These are phyloP conservation scores for Microctenopoma steveboyesi DNA, from an alignment of 2,797 vertebrate genomes.

Conservation along the genomic window DNA sequence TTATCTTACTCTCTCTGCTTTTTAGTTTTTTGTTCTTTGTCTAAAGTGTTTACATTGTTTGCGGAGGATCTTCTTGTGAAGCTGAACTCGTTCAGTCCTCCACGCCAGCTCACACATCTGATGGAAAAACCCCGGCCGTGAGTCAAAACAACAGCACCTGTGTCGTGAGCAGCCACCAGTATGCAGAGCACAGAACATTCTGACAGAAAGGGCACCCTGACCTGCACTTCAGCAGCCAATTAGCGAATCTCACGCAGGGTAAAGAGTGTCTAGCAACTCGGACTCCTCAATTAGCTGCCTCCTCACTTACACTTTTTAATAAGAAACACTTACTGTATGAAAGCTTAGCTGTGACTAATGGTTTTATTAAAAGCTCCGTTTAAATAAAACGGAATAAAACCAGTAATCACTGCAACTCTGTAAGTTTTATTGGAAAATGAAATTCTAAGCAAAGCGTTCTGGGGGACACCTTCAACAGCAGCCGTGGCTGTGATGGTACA, in stretches of 20 bases:
- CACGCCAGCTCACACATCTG: not conserved
- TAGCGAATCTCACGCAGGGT: constrained; percentile 18
- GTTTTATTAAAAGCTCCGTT: not conserved
- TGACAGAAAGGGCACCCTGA: constrained; percentile 43
- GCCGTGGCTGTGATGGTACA: no score
- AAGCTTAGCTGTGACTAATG: not conserved
- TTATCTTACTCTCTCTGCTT: not conserved
- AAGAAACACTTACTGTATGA: not conserved
- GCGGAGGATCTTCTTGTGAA: not conserved
- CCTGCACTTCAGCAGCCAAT: constrained; percentile 30
- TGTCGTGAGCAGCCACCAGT: constrained; percentile 27
- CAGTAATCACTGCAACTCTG: not conserved
- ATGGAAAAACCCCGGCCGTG: constrained; percentile 11
- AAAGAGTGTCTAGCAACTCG: constrained; percentile 18
- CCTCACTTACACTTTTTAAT: not conserved
- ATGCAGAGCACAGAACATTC: constrained; percentile 18
- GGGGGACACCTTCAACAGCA: not conserved
- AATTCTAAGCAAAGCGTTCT: not conserved
- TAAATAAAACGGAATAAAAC: not conserved
- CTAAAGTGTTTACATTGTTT: not conserved
- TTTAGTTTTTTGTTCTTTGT: not conserved
- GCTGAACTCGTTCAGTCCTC: not conserved
- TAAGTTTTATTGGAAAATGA: not conserved
- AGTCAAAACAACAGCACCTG: constrained; percentile 25
- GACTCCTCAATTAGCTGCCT: constrained; percentile 32